Base-by-base conservation (phyloP, 2,113 vertebrate genomes). In the Alosa alosa region DNA sequence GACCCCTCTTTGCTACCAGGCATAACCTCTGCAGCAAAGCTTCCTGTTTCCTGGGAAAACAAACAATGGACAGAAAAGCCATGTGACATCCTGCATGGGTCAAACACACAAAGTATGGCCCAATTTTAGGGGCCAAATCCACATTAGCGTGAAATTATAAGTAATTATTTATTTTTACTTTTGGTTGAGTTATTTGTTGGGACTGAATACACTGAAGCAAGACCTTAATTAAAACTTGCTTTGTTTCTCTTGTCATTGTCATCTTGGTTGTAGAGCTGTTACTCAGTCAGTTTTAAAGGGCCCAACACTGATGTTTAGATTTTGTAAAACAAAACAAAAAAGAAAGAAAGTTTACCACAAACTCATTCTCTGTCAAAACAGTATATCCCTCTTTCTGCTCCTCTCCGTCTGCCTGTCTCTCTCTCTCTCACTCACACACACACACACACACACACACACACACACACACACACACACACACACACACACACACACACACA, bases 31-130 rank as follows among this genome's bases (percentile, higher is more conserved):
- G 86, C 20, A 46, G 55, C 46, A 83, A 82, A 85, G 84, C 87
- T 91, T 91, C 89, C 90, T 88, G 86, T 90, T 91, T 92, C 91
- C 90, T 91, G 89, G 82, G 81, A 90, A 88, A 88, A 89, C 88
- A 86, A 91, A 89, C 89, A 91, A 89, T 90, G 82, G 87, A 50
- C 83, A 85, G 86, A 36, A 83, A 75, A 75, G 68, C 68, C 89
- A 85, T 89, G 84, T 88, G 86, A 85, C 86, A 88, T 90, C 88
- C 90, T 89, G 85, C 84, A 64, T 36, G 20, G 72, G 72, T 41
- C 31, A 11, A 78, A 78, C 1, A 36, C 20, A 25, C n/a, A n/a
- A n/a, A 22, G 60, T 64, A 9, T 64, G 60, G 18, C 60, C 22
- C 60, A 7, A 64, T 13, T 10, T 13, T 39, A 36, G n/a, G n/a